phyloP scores from a whole-genome alignment of 2,113 vertebrate species.

The Protobothrops flavoviridis region DNA sequence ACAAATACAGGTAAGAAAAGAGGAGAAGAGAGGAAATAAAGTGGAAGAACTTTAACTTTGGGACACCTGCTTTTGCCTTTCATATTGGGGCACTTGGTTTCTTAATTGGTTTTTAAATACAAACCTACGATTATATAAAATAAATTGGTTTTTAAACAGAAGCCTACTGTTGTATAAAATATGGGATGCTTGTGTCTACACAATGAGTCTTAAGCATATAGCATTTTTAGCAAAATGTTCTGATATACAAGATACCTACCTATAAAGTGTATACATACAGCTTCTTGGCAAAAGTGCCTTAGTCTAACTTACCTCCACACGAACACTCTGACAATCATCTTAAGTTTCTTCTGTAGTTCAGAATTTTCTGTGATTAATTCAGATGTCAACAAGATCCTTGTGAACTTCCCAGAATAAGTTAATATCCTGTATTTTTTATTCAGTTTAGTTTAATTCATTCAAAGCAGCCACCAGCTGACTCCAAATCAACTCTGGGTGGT shows the following conservation, averaged over 20 bases:
- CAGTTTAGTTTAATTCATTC: not conserved
- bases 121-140: not conserved
- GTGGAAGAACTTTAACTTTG: not conserved
- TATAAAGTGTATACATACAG: not conserved
- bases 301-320: not conserved
- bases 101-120: too few species aligned
- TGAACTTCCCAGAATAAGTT: not conserved
- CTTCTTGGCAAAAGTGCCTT: not conserved
- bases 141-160: not conserved
- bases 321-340: not conserved
- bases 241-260: not conserved
- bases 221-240: not conserved
- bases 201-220: not conserved
- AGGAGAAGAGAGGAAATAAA: not conserved
- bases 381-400: not conserved
- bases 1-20: constrained; percentile 87
- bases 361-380: not conserved
- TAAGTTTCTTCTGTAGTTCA: not conserved
- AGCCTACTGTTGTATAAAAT: not conserved
- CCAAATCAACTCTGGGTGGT: not conserved
- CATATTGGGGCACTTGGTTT: not conserved
- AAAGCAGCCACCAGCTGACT: not conserved
- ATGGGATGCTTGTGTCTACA: not conserved
- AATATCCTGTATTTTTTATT: not conserved
- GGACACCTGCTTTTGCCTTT: not conserved